These are phyloP conservation scores for Tyria jacobaeae DNA, from an alignment of 2,888 invertebrate species.

Conservation along the genomic window DNA sequence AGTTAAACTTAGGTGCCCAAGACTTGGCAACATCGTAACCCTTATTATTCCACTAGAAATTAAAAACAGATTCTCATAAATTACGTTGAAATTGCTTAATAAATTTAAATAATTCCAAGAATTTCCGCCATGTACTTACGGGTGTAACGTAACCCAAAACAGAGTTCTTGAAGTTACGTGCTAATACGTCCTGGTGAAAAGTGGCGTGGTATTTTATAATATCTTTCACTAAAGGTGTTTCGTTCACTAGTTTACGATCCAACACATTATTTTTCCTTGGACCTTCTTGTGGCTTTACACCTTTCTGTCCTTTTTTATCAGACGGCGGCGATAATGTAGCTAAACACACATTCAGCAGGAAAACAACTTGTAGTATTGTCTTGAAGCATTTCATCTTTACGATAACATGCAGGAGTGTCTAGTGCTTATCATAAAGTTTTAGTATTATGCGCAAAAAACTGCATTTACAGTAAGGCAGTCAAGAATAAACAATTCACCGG, in stretches of 20 bases:
- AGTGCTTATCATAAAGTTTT: conserved; percentile 16
- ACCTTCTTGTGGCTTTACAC: conserved; percentile 84
- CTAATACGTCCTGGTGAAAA: conserved; percentile 90
- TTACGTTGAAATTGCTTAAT: neutral
- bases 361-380: conserved; percentile 66
- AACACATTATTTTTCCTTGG: conserved; percentile 89
- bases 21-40: conserved; percentile 97
- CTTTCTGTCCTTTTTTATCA: conserved; percentile 79
- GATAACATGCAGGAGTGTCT: conserved; percentile 5
- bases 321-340: conserved; percentile 81
- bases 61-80: conserved; percentile 1
- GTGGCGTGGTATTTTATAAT: conserved; percentile 92
- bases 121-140: conserved; percentile 69
- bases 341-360: conserved; percentile 72
- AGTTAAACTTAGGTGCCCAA: conserved; percentile 95
- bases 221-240: conserved; percentile 89
- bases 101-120: neutral
- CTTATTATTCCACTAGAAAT: conserved; percentile 95
- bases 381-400: conserved; percentile 73
- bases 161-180: conserved; percentile 90
- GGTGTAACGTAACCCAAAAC: conserved; percentile 97
- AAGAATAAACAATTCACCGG: conserved; percentile 19
- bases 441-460: conserved; percentile 10
- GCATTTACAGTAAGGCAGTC: conserved; percentile 16
- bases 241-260: conserved; percentile 89